Percentiles rank a stretch among this genome's conserved stretches.
phyloP scores from a whole-genome alignment of 2,888 invertebrate genomes.

The Leptinotarsa haldemani region DNA sequence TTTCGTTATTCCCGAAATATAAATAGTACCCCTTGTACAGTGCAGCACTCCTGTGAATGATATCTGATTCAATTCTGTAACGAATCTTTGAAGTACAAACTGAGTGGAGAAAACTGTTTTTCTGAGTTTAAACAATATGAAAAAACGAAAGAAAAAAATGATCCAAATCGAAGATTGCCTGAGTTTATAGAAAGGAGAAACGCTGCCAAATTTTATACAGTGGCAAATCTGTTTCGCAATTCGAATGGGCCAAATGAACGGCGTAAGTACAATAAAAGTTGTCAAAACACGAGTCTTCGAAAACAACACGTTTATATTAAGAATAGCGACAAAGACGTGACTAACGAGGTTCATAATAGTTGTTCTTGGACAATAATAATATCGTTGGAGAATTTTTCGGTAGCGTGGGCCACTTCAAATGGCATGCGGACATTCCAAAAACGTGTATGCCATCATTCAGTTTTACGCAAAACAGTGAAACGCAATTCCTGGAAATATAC shows the following conservation, averaged over 20 bases:
- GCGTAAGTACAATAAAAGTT: not conserved
- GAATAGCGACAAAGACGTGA: not conserved
- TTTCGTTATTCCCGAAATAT: no score
- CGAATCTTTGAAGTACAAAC: no score
- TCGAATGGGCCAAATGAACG: not conserved
- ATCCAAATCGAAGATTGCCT: no score
- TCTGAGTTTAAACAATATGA: no score
- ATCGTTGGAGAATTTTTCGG: not conserved
- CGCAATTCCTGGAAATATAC: not conserved
- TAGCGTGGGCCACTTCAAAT: not conserved
- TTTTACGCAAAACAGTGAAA: not conserved
- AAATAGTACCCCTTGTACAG: no score
- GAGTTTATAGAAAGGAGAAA: not conserved
- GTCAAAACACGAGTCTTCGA: conserved; percentile 1
- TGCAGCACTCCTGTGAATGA: no score
- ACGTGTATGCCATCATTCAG: not conserved
- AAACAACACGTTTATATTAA: not conserved
- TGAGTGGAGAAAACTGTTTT: no score
- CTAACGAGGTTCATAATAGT: not conserved
- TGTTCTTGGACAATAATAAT: conserved; percentile 3
- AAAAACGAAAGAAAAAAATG: no score
- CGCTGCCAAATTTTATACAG: not conserved
- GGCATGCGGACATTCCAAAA: not conserved
- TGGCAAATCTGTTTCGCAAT: not conserved
- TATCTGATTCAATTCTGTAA: no score